Evolutionary conservation across 1,140 invertebrate genomes (phyloP), one percentile per base, ranked within the genome.

Genomic region (Meloidogyne chitwoodi): DNA sequence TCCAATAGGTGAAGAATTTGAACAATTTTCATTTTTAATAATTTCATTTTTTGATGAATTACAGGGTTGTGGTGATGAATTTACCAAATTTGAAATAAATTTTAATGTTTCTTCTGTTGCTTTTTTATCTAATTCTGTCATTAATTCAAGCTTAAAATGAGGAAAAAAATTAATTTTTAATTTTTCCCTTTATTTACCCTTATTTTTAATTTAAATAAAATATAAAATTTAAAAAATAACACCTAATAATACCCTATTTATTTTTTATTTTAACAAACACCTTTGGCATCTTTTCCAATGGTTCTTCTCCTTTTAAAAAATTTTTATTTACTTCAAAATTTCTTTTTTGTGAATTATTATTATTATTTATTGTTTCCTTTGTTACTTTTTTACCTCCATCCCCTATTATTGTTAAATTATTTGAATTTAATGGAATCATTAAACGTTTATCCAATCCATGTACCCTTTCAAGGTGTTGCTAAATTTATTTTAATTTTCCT

Each of bases 61-160:
- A 56, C 48, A 56, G 10, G n/a, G 48, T 56, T 56, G 48, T 4
- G 48, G 29, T 63, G 63, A 56, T 29, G 63, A 31, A 63, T 61
- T 73, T 61, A 73, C 70, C 24, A 73, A 61, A 22, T 73, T 56
- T 12, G 70, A 73, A 73, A 73, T 73, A 64, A 73, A 73, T 22
- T 38, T 34, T 27, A 73, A 73, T 8, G 70, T 73, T 64, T 73
- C 70, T 22, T 73, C 70, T 31, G 70, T 73, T 61, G 70, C 56
- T 24, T 22, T 56, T 73, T 34, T 31, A 19, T 73, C 70, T 14
- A 73, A 22, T 26, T 73, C 70, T n/a, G 22, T 34, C 65, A 63
- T 64, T 34, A 73, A 73, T 63, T 73, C 70, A n/a, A 73, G 70
- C 70, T 73, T 26, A 62, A 73, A 24, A 12, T 14, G 11, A 29